Conservation (phyloP, 2,113 vertebrate genomes). For the Condylura cristata region DNA sequence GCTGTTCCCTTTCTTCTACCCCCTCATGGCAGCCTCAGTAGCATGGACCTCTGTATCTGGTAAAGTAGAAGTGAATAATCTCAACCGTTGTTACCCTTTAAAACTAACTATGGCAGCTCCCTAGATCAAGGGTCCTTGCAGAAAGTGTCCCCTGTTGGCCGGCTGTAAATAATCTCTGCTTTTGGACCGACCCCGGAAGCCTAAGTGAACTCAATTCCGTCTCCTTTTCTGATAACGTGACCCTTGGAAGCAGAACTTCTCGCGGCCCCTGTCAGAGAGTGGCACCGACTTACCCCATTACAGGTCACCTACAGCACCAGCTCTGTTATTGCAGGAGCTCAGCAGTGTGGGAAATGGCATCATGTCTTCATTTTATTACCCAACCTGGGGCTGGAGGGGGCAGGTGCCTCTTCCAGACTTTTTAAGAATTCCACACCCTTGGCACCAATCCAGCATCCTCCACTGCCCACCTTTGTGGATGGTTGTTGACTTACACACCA, state of each 20-base stretch:
- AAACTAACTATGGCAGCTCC: neutral
- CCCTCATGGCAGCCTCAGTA: neutral
- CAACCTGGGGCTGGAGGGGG: neutral
- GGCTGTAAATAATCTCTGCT: neutral
- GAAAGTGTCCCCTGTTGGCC: neutral
- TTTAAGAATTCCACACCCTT: neutral
- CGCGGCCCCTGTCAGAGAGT: neutral
- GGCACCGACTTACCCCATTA: neutral
- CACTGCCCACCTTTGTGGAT: neutral
- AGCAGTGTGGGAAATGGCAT: neutral
- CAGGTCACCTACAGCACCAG: fast-evolving
- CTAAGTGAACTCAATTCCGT: neutral
- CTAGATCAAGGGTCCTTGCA: neutral
- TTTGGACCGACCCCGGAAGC: neutral
- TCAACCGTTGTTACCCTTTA: neutral
- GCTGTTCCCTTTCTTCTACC: neutral
- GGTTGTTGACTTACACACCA: neutral
- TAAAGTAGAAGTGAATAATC: neutral
- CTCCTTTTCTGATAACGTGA: neutral
- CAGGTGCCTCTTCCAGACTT: neutral
- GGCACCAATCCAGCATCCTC: too few species aligned
- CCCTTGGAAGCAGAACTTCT: neutral
- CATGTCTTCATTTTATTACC: neutral
- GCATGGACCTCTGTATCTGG: neutral
- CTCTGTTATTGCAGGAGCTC: neutral